Evolutionary conservation across 2,888 invertebrate genomes (phyloP).

Genomic region (Drosophila paranaensis): DNA sequence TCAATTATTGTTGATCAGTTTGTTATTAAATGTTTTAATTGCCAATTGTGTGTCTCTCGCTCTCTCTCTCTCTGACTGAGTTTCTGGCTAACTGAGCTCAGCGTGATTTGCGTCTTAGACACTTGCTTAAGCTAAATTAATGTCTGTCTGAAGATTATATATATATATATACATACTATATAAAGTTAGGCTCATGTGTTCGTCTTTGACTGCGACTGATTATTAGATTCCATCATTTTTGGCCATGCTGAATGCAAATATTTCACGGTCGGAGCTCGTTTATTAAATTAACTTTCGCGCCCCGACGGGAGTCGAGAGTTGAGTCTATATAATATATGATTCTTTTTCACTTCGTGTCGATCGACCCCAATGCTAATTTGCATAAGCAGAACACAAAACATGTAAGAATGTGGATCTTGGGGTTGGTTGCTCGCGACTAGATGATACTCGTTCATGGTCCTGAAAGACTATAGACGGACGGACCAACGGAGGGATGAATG

Average conservation of each 20-base stretch:
- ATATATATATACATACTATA: neutral
- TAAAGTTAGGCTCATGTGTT: neutral
- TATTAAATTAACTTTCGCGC: slow-evolving; percentile 10
- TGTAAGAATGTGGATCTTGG: neutral
- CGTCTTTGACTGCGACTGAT: neutral
- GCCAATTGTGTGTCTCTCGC: neutral
- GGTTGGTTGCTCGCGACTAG: neutral
- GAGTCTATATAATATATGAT: slow-evolving; percentile 12
- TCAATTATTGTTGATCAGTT: neutral
- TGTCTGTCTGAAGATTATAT: neutral
- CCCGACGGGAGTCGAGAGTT: slow-evolving; percentile 1
- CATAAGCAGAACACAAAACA: slow-evolving; percentile 38
- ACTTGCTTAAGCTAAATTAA: neutral
- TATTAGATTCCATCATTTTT: slow-evolving; percentile 6
- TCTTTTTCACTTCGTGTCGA: slow-evolving; percentile 3
- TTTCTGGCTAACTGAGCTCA: neutral
- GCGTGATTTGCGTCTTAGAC: neutral
- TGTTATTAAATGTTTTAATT: neutral
- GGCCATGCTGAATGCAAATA: slow-evolving; percentile 11
- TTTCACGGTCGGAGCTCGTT: slow-evolving; percentile 27
- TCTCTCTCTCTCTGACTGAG: too few species aligned
- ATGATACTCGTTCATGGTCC: neutral
- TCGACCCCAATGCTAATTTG: slow-evolving; percentile 34
- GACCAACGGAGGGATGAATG: too few species aligned
- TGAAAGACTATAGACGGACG: neutral